These are phyloP conservation scores for Eulemur rubriventer DNA, from an alignment of 2,797 vertebrate species.

Conservation along the genomic window DNA sequence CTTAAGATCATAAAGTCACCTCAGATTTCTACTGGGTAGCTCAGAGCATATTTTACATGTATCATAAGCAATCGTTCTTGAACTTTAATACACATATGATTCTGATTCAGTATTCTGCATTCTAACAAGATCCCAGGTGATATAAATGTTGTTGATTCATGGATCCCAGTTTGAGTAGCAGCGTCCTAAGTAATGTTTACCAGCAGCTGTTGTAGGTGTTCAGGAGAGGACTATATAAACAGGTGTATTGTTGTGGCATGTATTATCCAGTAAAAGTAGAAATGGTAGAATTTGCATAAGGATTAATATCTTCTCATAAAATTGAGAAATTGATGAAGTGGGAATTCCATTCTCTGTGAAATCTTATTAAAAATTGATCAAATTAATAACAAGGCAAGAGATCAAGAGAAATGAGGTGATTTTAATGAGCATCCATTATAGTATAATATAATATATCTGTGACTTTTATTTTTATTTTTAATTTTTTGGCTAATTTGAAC, in stretches of 20 bases:
- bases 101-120: slow-evolving; percentile 10
- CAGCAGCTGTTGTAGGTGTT: neutral
- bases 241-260: neutral
- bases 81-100: neutral
- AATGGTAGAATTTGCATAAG: neutral
- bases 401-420: slow-evolving; percentile 2
- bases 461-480: neutral
- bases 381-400: neutral
- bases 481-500: neutral
- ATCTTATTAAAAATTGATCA: slow-evolving; percentile 13
- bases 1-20: neutral
- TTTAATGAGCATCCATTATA: neutral
- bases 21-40: neutral
- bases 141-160: neutral
- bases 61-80: neutral
- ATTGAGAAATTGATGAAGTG: slow-evolving; percentile 24
- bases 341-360: neutral
- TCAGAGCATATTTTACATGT: neutral
- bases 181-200: neutral
- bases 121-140: slow-evolving; percentile 14
- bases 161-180: neutral
- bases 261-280: neutral
- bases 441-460: neutral
- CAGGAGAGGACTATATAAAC: neutral
- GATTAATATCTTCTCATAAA: slow-evolving; percentile 21